Evolutionary conservation across 2,888 invertebrate genomes (phyloP), one percentile per base, ranked within the genome.

Genomic region (Catotricha subobsoleta): DNA sequence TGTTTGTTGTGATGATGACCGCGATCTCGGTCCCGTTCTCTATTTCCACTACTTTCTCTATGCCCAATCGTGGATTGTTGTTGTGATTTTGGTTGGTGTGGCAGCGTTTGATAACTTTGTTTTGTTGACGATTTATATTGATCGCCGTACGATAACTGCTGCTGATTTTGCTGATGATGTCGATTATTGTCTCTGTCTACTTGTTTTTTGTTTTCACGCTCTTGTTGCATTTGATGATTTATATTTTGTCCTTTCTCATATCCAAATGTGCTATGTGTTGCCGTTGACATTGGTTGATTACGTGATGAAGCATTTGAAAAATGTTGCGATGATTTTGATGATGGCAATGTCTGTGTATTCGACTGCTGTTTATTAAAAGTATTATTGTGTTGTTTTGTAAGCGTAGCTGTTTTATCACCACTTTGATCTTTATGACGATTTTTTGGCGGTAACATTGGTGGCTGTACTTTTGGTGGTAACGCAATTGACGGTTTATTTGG

Each of bases 391-490:
- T 12, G 28, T n/a, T n/a, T n/a, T n/a, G n/a, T n/a, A n/a, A n/a
- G n/a, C n/a, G n/a, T n/a, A n/a, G n/a, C n/a, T n/a, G n/a, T 7
- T 31, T 29, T 39, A 29, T 23, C 12, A 7, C 9, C 13, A 2
- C 13, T 28, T 35, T 51, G 50, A 30, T 52, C 51, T 53, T 60
- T 62, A 39, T 62, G 59, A 8, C 61, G 56, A 50, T 62, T 62
- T 45, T 63, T 62, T 20, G 62, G 62, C 41, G 62, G 62, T 49
- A 62, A 44, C 43, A 60, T 55, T 28, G 62, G 62, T 38, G 62
- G 62, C 41, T 48, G 43, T 19, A 51, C 39, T 43, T 49, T 50
- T 2, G 30, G 28, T 33, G 33, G 33, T 33, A 33, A 15, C 33
- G 18, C 10, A 10, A 25, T 25, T 25, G 25, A 10, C 4, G 33